Evolutionary conservation across 2,888 invertebrate genomes (phyloP).

Genomic region (Harpagoxenus sublaevis): DNA sequence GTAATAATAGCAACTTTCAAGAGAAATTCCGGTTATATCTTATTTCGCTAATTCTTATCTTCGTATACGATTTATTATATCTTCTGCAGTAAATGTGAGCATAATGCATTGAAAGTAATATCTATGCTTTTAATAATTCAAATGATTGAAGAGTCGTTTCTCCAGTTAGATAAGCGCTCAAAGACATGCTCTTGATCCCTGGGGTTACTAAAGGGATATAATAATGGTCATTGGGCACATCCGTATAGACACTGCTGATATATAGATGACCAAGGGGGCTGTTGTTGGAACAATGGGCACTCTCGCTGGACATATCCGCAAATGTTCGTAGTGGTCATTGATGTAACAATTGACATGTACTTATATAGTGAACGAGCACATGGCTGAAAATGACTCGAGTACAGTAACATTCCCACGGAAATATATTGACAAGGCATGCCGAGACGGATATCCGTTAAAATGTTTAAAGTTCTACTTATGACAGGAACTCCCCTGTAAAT

Average conservation of each 20-base stretch:
- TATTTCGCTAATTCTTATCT: background rate
- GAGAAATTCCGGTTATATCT: background rate
- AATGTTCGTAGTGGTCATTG: slow-evolving; percentile 22
- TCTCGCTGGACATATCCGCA: slow-evolving; percentile 13
- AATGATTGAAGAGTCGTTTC: background rate
- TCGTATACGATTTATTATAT: background rate
- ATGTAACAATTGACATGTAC: slow-evolving; percentile 33
- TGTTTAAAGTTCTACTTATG: background rate
- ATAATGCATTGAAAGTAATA: background rate
- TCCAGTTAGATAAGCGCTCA: background rate
- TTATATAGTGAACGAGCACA: background rate
- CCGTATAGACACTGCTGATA: slow-evolving; percentile 25
- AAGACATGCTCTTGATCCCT: background rate
- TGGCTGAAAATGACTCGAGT: background rate
- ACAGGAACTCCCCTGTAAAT: background rate
- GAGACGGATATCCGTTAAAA: background rate
- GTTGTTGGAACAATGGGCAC: slow-evolving; percentile 46
- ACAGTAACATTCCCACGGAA: slow-evolving; percentile 25
- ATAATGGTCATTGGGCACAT: slow-evolving; percentile 18
- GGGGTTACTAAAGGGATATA: background rate
- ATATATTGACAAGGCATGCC: background rate
- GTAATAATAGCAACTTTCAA: background rate
- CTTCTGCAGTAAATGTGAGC: background rate
- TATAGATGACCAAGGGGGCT: slow-evolving; percentile 29
- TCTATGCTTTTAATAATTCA: background rate